Evolutionary conservation across 2,113 vertebrate genomes (phyloP).

Genomic region (Dryoscopus gambensis): DNA sequence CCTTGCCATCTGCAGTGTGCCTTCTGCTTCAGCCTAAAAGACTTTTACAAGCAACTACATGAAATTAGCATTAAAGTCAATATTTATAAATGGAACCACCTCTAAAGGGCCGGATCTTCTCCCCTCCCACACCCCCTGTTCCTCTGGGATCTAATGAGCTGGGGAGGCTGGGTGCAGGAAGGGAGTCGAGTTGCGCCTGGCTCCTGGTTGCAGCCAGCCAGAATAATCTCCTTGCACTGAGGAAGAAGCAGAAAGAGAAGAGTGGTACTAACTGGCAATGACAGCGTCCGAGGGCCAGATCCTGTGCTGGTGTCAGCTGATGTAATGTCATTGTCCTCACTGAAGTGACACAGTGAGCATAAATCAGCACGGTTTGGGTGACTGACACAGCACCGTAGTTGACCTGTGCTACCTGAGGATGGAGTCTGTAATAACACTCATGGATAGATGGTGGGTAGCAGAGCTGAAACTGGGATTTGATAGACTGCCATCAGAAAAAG

Average conservation of each 20-base stretch:
- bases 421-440: not conserved
- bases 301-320: not conserved
- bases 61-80: slow-evolving; percentile 61
- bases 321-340: not conserved
- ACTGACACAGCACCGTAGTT: not conserved
- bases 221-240: not conserved
- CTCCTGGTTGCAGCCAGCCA: not conserved
- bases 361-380: not conserved
- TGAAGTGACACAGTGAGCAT: not conserved
- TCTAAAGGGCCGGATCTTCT: slow-evolving; percentile 31
- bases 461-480: not conserved
- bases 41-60: slow-evolving; percentile 60
- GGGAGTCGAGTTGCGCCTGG: not conserved
- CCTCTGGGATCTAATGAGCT: slow-evolving; percentile 20
- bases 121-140: slow-evolving; percentile 17
- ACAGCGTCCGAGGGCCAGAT: not conserved
- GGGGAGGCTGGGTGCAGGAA: not conserved
- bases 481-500: not conserved
- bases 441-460: not conserved
- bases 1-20: slow-evolving; percentile 70
- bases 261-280: not conserved
- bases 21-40: slow-evolving; percentile 70
- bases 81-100: slow-evolving; percentile 50
- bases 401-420: not conserved
- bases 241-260: not conserved